Percentiles rank a stretch among this genome's conserved stretches.
These are phyloP conservation scores for Hetaerina titia DNA, from an alignment of 2,888 invertebrate species.

Conservation along the genomic window DNA sequence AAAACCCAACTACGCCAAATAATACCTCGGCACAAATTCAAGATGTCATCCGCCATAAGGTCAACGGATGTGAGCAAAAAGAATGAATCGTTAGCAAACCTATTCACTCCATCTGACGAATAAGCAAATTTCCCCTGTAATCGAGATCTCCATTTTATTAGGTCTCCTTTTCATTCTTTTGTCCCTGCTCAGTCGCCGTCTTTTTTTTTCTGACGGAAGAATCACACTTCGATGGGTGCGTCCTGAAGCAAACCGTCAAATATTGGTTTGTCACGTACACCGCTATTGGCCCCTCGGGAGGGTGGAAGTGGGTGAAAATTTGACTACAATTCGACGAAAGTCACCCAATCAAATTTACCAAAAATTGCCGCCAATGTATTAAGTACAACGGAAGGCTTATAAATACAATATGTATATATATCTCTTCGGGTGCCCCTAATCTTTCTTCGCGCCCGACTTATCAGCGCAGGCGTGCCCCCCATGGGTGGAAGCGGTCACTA, in stretches of 20 bases:
- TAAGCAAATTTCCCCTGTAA: too few species aligned
- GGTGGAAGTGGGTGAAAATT: neutral
- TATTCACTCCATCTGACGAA: too few species aligned
- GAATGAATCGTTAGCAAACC: too few species aligned
- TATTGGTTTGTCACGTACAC: neutral
- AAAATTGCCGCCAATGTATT: constrained; percentile 13
- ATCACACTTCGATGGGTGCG: neutral
- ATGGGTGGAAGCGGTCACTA: neutral
- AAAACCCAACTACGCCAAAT: too few species aligned
- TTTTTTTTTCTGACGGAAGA: too few species aligned
- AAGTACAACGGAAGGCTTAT: neutral
- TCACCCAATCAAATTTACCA: neutral
- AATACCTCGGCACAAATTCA: too few species aligned
- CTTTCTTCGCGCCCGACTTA: neutral
- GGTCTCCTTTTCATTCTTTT: too few species aligned
- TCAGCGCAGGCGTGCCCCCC: neutral
- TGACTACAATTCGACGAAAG: neutral
- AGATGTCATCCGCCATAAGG: too few species aligned
- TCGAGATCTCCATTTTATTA: too few species aligned
- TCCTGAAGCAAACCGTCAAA: neutral
- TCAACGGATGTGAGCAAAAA: too few species aligned
- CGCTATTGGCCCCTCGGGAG: neutral
- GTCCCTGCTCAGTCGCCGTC: too few species aligned
- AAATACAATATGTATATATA: neutral
- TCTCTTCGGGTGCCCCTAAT: neutral